phyloP scores from a whole-genome alignment of 1,140 invertebrate genomes.

The Lerema accius region DNA sequence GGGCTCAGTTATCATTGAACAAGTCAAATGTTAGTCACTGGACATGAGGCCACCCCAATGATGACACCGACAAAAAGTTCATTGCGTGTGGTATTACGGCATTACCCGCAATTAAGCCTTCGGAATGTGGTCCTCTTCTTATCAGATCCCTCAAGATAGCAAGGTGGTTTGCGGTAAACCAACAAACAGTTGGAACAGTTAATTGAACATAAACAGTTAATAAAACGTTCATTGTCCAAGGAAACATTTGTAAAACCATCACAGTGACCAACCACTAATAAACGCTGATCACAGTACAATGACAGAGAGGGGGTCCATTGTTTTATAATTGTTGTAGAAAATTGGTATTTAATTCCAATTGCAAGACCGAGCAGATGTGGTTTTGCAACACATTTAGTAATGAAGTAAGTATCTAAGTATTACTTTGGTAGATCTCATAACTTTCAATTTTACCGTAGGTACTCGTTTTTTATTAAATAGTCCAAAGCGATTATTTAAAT shows the following conservation, averaged over 20 bases:
- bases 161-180: slow-evolving; percentile 19
- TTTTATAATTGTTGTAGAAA: too few relatives aligned
- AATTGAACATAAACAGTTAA: slow-evolving; percentile 21
- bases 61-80: slow-evolving; percentile 20
- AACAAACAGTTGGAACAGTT: slow-evolving; percentile 15
- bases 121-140: slow-evolving; percentile 20
- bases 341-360: too few relatives aligned
- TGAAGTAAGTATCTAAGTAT: too few relatives aligned
- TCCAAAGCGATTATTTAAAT: too few relatives aligned
- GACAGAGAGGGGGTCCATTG: too few relatives aligned
- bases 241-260: neutral
- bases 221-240: neutral
- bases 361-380: too few relatives aligned
- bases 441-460: too few relatives aligned
- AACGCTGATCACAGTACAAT: too few relatives aligned
- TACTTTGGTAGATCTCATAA: too few relatives aligned
- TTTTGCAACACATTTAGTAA: too few relatives aligned
- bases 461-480: too few relatives aligned
- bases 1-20: slow-evolving; percentile 1
- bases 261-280: too few relatives aligned
- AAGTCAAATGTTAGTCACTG: slow-evolving; percentile 20
- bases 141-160: slow-evolving; percentile 21
- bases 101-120: slow-evolving; percentile 19
- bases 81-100: slow-evolving; percentile 17
- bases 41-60: slow-evolving; percentile 12